phyloP scores from a whole-genome alignment of 2,113 vertebrate species.

The Psophia crepitans region DNA sequence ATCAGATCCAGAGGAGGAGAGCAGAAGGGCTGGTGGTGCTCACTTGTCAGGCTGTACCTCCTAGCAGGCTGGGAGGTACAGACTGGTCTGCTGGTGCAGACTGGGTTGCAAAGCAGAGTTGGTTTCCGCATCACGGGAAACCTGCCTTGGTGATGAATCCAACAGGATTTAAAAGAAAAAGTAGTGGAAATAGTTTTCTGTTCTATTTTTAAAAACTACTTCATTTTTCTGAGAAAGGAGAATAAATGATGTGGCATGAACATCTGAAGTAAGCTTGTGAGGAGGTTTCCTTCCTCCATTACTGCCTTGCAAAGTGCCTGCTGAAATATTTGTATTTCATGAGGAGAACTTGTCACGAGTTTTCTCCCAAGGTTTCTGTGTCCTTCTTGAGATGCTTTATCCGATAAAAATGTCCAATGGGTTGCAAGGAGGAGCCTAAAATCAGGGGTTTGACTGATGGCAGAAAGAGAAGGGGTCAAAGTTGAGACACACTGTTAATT shows the following conservation, averaged over 20 bases:
- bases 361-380: not conserved
- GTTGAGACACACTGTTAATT: not conserved
- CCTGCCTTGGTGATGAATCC: not conserved
- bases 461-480: not conserved
- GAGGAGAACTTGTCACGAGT: not conserved
- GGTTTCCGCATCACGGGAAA: not conserved
- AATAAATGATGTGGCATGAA: not conserved
- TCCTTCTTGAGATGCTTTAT: not conserved
- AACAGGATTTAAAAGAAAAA: not conserved
- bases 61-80: no score
- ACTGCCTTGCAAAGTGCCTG: not conserved
- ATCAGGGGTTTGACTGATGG: not conserved
- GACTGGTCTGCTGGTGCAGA: no score
- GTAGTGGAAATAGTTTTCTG: not conserved
- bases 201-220: not conserved
- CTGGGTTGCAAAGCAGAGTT: not conserved
- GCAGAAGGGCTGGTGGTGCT: not conserved
- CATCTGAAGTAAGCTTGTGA: not conserved
- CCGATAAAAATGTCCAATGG: not conserved
- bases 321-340: not conserved
- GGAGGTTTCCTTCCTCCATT: not conserved
- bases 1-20: not conserved
- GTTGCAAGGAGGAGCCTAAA: not conserved
- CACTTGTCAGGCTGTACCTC: not conserved
- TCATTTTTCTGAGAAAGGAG: not conserved